These are phyloP conservation scores for Drosophila leontia DNA, from an alignment of 1,140 invertebrate genomes.

Conservation along the genomic window DNA sequence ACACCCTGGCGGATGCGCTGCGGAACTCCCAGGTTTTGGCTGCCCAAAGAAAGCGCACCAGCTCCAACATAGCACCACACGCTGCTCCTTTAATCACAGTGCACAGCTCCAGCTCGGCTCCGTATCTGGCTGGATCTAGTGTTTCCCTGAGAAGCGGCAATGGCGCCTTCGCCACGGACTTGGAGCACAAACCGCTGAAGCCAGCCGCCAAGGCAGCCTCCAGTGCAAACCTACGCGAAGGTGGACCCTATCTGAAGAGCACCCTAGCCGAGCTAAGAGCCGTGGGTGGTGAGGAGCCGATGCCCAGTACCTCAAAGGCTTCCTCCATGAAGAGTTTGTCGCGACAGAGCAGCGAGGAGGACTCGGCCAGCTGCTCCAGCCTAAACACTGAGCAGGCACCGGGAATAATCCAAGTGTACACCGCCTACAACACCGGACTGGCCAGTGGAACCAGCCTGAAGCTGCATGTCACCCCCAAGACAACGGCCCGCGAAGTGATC, in stretches of 20 bases:
- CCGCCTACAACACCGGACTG: conserved; percentile 97
- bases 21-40: conserved; percentile 62
- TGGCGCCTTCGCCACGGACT: conserved; percentile 85
- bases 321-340: conserved; percentile 68
- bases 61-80: conserved; percentile 84
- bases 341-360: conserved; percentile 77
- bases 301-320: conserved; percentile 66
- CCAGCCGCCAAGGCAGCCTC: conserved; percentile 67
- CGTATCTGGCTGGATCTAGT: conserved; percentile 78
- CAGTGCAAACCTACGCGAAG: conserved; percentile 80
- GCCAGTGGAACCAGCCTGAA: conserved; percentile 96
- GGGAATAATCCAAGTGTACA: conserved; percentile 94
- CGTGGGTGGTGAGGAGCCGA: conserved; percentile 52
- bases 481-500: conserved; percentile 96
- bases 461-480: conserved; percentile 95
- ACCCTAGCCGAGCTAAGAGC: conserved; percentile 75
- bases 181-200: conserved; percentile 84
- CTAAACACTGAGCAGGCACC: conserved; percentile 60
- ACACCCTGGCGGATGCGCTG: conserved; percentile 88
- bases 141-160: conserved; percentile 65
- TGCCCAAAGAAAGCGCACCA: conserved; percentile 84
- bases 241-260: conserved; percentile 85
- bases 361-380: conserved; percentile 76
- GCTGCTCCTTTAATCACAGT: conserved; percentile 66
- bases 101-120: conserved; percentile 76